Base-by-base conservation (phyloP, 2,797 vertebrate species). In the Clangula hyemalis region DNA sequence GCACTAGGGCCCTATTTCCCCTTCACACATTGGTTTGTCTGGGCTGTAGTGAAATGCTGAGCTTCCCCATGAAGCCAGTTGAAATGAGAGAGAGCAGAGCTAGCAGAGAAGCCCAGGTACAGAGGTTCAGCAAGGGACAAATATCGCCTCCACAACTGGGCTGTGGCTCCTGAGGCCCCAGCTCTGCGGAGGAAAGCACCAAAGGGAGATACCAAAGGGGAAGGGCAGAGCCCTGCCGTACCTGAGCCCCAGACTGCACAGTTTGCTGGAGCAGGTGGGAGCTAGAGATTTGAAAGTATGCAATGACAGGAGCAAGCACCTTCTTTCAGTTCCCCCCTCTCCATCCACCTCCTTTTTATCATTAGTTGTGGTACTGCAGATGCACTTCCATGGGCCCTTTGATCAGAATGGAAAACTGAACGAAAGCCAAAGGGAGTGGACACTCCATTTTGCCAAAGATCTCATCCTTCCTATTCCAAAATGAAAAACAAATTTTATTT, bases 361-460 rank as follows among this genome's bases (percentile, higher is more conserved):
- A 51, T 56, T 54, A 56, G 80, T 85, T 92, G 8, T 58, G 73
- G 79, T 36, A 60, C 54, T 64, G 38, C 24, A 66, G 11, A 45
- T 61, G 8, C 47, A 72, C 8, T 57, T 86, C 24, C 32, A 1
- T 27, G 8, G 64, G 45, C 75, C 75, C 77, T 85, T 93, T 41
- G 64, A 17, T 72, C 76, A 83, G 79, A 92, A 57, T 36, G 61
- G 62, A 70, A 57, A 85, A 64, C 18, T 22, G 58, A 93, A 86
- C 91, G 78, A 86, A 95, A 97, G 84, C 92, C 93, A 95, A 68
- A 91, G 93, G 89, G 90, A 96, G 81, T 70, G 41, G 43, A 95
- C 47, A 22, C 90, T 96, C 91, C 68, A 8, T 97, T 95, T 96
- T 75, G 72, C 98, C 98, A 98, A 98, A 98, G 98, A 98, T 84